These are phyloP conservation scores for Cryptotis parvus DNA, from an alignment of 2,113 vertebrate species.

Conservation along the genomic window DNA sequence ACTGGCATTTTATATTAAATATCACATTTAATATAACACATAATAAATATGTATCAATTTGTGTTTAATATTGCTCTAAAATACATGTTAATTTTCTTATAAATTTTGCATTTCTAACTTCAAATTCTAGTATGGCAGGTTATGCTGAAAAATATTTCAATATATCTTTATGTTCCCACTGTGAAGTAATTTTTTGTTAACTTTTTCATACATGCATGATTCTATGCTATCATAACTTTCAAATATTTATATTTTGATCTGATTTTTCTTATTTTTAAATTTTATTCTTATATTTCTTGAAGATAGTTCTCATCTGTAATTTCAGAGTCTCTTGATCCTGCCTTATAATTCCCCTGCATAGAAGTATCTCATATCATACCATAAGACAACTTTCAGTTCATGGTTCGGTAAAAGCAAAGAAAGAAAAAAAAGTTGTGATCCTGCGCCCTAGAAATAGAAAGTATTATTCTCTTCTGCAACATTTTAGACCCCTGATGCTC, in stretches of 20 bases:
- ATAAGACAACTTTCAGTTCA: conserved; percentile 37
- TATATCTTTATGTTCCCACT: not conserved
- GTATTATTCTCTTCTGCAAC: conserved; percentile 38
- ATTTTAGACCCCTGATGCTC: conserved; percentile 43
- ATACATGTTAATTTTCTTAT: not conserved
- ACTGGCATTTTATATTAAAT: too few species aligned
- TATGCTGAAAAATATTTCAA: not conserved
- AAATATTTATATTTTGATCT: conserved; percentile 1
- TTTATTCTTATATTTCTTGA: not conserved
- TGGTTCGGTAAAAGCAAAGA: conserved; percentile 7
- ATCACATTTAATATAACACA: too few species aligned
- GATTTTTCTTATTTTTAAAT: not conserved
- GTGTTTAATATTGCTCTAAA: not conserved
- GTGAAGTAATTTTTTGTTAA: not conserved
- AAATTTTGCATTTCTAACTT: conserved; percentile 22
- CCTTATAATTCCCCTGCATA: not conserved
- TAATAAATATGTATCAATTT: not conserved
- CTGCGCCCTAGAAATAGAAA: conserved; percentile 35
- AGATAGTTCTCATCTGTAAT: not conserved
- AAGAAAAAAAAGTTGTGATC: not conserved
- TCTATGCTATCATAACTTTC: not conserved
- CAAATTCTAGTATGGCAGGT: not conserved
- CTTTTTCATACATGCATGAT: too few species aligned
- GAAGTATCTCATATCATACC: not conserved
- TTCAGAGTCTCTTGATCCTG: not conserved